phyloP scores from a whole-genome alignment of 2,797 vertebrate species.

The Lithobates sylvaticus region DNA sequence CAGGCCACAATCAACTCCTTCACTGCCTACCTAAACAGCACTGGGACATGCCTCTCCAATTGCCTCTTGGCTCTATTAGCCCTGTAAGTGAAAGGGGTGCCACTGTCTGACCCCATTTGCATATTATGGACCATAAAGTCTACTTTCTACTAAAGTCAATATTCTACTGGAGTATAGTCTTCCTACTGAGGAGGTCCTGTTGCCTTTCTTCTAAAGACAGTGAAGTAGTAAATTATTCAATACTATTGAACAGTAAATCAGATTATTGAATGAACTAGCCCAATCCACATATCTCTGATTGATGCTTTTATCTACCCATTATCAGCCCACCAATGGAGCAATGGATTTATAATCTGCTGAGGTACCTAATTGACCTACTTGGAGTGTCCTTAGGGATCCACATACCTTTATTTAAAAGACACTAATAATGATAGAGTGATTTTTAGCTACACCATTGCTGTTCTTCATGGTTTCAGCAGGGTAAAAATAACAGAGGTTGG shows the following conservation, averaged over 20 bases:
- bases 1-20: background rate
- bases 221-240: background rate
- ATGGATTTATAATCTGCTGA: too few species aligned
- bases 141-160: background rate
- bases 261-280: background rate
- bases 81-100: background rate
- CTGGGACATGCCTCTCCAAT: background rate
- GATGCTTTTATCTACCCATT: background rate
- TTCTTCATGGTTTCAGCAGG: too few species aligned
- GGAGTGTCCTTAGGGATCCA: too few species aligned
- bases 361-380: too few species aligned
- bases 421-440: too few species aligned
- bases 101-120: too few species aligned
- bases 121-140: background rate
- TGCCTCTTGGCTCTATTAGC: background rate
- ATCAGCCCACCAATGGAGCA: background rate
- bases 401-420: too few species aligned
- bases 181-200: background rate
- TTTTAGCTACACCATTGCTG: too few species aligned
- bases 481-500: too few species aligned
- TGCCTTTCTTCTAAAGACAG: too few species aligned
- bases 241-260: background rate
- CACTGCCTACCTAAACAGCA: background rate
- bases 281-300: too few species aligned
- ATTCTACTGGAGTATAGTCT: background rate